Conservation (phyloP, 2,113 vertebrate genomes). For the Tringa solitaria region DNA sequence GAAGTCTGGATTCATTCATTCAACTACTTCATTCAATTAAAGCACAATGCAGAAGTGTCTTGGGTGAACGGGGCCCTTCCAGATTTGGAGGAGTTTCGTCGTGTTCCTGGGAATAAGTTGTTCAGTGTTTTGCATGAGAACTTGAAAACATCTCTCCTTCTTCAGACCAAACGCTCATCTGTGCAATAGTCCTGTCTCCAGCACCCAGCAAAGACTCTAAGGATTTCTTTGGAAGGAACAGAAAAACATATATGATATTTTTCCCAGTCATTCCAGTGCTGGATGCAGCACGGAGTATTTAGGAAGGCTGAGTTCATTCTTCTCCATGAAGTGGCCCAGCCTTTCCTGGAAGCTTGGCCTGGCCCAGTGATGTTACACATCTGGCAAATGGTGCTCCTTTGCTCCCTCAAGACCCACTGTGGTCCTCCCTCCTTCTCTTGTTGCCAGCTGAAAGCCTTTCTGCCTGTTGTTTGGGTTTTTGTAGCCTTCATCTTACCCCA, state of each 20-base stretch:
- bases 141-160: not conserved
- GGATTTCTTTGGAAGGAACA: not conserved
- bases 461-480: too few relatives aligned
- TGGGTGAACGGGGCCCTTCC: too few relatives aligned
- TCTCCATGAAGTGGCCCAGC: not conserved
- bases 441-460: not conserved
- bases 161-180: not conserved
- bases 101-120: not conserved
- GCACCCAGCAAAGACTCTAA: not conserved
- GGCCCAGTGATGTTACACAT: rapidly evolving
- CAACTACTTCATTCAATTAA: not conserved
- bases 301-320: not conserved
- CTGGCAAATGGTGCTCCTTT: not conserved
- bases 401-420: not conserved
- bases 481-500: not conserved
- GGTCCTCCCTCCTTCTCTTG: not conserved
- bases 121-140: not conserved
- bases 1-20: not conserved
- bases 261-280: not conserved
- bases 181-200: not conserved
- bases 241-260: not conserved
- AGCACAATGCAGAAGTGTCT: not conserved
- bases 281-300: not conserved
- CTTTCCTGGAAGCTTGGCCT: not conserved
- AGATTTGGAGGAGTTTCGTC: not conserved